Base-by-base conservation (phyloP, 2,888 invertebrate species). In the Cataglyphis rosenhaueri region DNA sequence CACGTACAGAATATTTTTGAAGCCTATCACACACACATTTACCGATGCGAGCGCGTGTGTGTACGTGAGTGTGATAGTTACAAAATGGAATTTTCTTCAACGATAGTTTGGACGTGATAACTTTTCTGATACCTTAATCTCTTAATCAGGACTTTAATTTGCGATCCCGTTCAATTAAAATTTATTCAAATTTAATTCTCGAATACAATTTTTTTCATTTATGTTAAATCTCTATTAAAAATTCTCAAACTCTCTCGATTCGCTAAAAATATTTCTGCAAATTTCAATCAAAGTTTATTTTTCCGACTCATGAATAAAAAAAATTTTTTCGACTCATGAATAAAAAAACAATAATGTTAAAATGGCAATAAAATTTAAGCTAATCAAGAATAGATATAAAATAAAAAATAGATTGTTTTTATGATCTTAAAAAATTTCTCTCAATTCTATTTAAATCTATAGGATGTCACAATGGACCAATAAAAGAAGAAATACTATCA, bases 121-220 rank as follows among this genome's bases (percentile, higher is more conserved):
- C 10, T 25, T 32, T 32, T 32, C 62, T 8, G 44, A 74, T 48
- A 48, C 10, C 62, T 64, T 29, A 21, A 64, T 32, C 44, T 32
- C 1, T 15, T 25, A 25, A 25, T 25, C 25, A 25, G 15, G 6
- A n/a, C 2, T 62, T 32, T 5, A 48, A 48, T 35, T 75, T 21
- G 48, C 12, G 3, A 48, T 25, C 15, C 32, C 12, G 21, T 29
- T n/a, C 10, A 73, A 61, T 0, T 32, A n/a, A 75, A 75, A 21
- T 75, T 75, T 10, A 10, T 18, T 64, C 10, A 32, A 75, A 18
- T 25, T 6, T 9, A 44, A n/a, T 32, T 74, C 2, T 2, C 3
- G 9, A 74, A 75, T 74, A 5, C 18, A 15, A 41, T 62, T 41
- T 55, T 55, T 64, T 74, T 62, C 32, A 64, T 44, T 35, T 64